Evolutionary conservation across 2,113 vertebrate genomes (phyloP).

Genomic region (Trematocara unimaculatum): DNA sequence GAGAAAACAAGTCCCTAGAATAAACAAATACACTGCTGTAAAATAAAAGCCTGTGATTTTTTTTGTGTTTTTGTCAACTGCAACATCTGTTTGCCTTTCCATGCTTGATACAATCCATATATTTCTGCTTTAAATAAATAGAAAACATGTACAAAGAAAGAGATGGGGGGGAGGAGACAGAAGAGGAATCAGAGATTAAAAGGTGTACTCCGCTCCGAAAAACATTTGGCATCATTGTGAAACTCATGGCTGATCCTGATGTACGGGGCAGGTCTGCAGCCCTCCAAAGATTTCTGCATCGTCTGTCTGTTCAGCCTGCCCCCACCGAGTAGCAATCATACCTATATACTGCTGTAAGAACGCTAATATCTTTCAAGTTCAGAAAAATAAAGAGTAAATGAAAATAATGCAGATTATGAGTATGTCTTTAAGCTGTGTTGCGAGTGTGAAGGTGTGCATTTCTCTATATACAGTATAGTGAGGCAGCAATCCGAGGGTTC

Average conservation of each 20-base stretch:
- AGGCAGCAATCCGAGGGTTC: conserved; percentile 57
- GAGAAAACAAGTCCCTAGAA: conserved; percentile 53
- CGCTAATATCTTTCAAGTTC: conserved; percentile 48
- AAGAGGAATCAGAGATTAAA: conserved; percentile 23
- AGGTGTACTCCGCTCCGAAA: conserved; percentile 36
- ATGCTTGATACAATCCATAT: conserved; percentile 75
- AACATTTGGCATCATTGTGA: conserved; percentile 68
- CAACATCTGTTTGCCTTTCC: conserved; percentile 55
- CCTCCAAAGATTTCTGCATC: conserved; percentile 3
- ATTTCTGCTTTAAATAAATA: conserved; percentile 78
- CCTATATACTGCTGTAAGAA: conserved; percentile 47
- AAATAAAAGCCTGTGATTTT: conserved; percentile 72
- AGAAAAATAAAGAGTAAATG: conserved; percentile 42
- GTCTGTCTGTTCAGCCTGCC: conserved; percentile 5
- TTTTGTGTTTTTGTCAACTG: conserved; percentile 40
- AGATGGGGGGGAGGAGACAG: conserved; percentile 17
- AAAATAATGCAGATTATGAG: conserved; percentile 42
- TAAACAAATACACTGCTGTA: conserved; percentile 68
- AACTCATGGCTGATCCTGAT: conserved; percentile 50
- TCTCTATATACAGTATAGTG: conserved; percentile 62
- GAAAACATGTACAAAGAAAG: conserved; percentile 71
- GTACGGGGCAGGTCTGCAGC: conserved; percentile 16
- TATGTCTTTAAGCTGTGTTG: conserved; percentile 35
- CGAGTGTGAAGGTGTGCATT: conserved; percentile 14
- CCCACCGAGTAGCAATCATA: conserved; percentile 26